Percentiles rank a stretch among this genome's conserved stretches.
Evolutionary conservation across 2,888 invertebrate genomes (phyloP).

Genomic region (Agrotis segetum): DNA sequence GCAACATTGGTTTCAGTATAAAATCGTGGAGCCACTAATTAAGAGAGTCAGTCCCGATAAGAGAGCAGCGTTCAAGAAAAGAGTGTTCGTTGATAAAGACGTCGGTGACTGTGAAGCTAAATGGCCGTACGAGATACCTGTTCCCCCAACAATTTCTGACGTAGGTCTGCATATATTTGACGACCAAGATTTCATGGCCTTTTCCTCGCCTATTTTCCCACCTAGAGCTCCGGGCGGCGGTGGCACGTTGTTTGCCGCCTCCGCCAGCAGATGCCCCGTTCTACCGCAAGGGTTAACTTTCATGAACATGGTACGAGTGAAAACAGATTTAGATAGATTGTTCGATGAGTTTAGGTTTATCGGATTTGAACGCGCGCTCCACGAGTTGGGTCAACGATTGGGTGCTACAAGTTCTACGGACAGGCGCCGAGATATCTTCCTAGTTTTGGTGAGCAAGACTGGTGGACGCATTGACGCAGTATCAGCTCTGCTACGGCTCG

Average conservation of each 20-base stretch:
- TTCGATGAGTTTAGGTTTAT: slow-evolving; percentile 78
- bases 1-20: slow-evolving; percentile 71
- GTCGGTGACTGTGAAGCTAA: slow-evolving; percentile 66
- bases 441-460: slow-evolving; percentile 82
- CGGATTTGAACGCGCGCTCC: slow-evolving; percentile 75
- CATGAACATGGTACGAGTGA: slow-evolving; percentile 10
- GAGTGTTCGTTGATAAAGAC: slow-evolving; percentile 73
- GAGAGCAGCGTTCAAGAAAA: slow-evolving; percentile 71
- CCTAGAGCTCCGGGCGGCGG: not conserved
- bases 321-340: slow-evolving; percentile 73
- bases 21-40: slow-evolving; percentile 74
- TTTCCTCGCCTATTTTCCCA: not conserved
- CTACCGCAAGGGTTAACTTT: slow-evolving; percentile 4
- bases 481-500: slow-evolving; percentile 71
- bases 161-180: slow-evolving; percentile 47
- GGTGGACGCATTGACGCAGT: slow-evolving; percentile 74
- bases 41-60: slow-evolving; percentile 70
- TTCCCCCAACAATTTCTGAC: slow-evolving; percentile 13
- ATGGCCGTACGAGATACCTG: slow-evolving; percentile 71
- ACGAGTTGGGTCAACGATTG: slow-evolving; percentile 74
- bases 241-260: not conserved
- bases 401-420: slow-evolving; percentile 71
- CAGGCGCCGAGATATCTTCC: slow-evolving; percentile 78
- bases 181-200: slow-evolving; percentile 33
- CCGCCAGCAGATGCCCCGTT: not conserved